Conservation (phyloP, 2,113 vertebrate genomes). For the Acinonyx jubatus region DNA sequence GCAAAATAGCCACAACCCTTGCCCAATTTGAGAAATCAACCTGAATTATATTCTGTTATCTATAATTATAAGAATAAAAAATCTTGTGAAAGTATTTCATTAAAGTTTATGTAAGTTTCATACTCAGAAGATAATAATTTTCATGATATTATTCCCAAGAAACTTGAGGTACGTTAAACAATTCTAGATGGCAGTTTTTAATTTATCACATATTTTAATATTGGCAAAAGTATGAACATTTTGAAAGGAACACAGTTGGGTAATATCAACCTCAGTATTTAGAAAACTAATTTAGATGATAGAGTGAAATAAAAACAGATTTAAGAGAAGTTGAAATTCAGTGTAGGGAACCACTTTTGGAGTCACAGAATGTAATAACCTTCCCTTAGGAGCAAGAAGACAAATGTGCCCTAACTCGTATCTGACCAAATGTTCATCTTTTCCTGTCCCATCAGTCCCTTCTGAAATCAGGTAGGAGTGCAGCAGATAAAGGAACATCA, state of each 20-base stretch:
- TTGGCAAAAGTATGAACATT: conserved; percentile 29
- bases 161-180: not conserved
- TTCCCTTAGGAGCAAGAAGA: not conserved
- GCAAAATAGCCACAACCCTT: not conserved
- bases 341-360: not conserved
- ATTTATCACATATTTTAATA: conserved; percentile 17
- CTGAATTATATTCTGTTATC: not conserved
- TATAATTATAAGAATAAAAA: not conserved
- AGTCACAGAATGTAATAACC: not conserved
- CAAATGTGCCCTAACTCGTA: not conserved
- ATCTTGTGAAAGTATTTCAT: not conserved
- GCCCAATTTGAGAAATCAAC: not conserved
- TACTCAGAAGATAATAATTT: not conserved
- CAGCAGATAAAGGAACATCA: not conserved
- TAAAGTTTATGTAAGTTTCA: conserved; percentile 27
- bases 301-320: conserved; percentile 40
- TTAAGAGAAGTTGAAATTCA: conserved; percentile 36
- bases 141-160: not conserved
- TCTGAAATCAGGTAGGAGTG: not conserved
- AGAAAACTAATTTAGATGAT: conserved; percentile 43
- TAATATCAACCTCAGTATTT: not conserved
- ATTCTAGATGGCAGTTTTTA: conserved; percentile 13
- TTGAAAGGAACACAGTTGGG: conserved; percentile 1
- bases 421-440: not conserved
- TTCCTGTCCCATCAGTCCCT: not conserved